Percentiles rank a stretch among this genome's conserved stretches.
Conservation (phyloP, 2,113 vertebrate genomes). For the Oxygymnocypris stewartii region DNA sequence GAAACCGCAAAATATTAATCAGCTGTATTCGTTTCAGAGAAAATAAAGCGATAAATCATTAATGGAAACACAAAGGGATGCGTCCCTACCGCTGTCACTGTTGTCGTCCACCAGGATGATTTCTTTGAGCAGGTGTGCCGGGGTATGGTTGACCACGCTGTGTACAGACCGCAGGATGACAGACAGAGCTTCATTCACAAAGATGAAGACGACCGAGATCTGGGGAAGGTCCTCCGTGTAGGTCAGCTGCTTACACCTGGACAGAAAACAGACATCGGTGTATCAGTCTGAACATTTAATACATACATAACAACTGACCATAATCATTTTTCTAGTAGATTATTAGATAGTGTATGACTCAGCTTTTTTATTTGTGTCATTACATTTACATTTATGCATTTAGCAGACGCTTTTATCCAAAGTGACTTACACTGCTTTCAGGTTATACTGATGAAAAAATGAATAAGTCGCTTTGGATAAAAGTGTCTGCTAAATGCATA, state of each 20-base stretch:
- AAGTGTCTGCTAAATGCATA: no score
- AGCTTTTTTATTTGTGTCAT: no score
- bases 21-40: neutral
- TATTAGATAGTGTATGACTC: neutral
- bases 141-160: constrained; percentile 96
- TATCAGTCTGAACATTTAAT: no score
- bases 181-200: constrained; percentile 93
- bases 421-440: no score
- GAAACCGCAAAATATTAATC: neutral
- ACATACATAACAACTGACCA: neutral
- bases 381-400: no score
- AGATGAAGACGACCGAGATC: constrained; percentile 97
- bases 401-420: no score
- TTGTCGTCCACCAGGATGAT: constrained; percentile 97
- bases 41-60: constrained; percentile 13
- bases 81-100: constrained; percentile 91
- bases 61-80: neutral
- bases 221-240: constrained; percentile 87
- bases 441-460: no score
- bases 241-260: constrained; percentile 87
- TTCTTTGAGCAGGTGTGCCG: constrained; percentile 92
- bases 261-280: no score
- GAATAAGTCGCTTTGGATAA: no score
- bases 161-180: constrained; percentile 96
- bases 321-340: neutral